These are phyloP conservation scores for Aleiodes sp. DNA, from an alignment of 1,140 invertebrate genomes.

Conservation along the genomic window DNA sequence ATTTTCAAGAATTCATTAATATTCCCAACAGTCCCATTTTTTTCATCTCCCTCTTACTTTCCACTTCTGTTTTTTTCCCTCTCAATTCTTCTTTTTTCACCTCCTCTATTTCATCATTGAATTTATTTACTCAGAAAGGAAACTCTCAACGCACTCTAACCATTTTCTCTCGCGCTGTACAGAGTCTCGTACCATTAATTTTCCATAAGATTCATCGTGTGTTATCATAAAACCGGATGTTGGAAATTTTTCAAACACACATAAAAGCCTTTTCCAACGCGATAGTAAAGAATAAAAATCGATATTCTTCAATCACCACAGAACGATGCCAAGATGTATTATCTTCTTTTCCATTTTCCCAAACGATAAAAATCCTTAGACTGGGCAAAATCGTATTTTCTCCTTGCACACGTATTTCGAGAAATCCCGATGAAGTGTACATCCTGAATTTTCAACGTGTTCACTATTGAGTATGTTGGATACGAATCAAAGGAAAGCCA, in stretches of 20 bases:
- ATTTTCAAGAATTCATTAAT: constrained; percentile 18
- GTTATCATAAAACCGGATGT: too few species aligned
- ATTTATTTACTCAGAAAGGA: constrained; percentile 3
- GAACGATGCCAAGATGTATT: neutral
- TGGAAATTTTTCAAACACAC: too few species aligned
- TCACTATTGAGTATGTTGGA: neutral
- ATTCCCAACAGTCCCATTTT: neutral
- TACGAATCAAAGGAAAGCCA: constrained; percentile 23
- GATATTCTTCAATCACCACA: constrained; percentile 12
- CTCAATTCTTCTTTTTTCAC: neutral
- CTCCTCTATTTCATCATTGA: neutral
- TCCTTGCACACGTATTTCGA: constrained; percentile 16
- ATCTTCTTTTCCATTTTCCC: neutral
- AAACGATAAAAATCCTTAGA: constrained; percentile 8
- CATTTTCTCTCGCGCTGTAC: too few species aligned
- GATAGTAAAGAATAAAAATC: too few species aligned
- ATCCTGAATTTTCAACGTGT: constrained; percentile 18
- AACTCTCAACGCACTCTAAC: neutral
- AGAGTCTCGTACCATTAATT: too few species aligned
- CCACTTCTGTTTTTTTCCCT: neutral
- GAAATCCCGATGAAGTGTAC: constrained; percentile 23
- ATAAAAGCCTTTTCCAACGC: too few species aligned
- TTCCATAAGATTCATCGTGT: too few species aligned
- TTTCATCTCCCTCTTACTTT: neutral
- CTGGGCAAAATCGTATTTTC: neutral